phyloP scores from a whole-genome alignment of 2,888 invertebrate genomes.

The Celastrina argiolus region DNA sequence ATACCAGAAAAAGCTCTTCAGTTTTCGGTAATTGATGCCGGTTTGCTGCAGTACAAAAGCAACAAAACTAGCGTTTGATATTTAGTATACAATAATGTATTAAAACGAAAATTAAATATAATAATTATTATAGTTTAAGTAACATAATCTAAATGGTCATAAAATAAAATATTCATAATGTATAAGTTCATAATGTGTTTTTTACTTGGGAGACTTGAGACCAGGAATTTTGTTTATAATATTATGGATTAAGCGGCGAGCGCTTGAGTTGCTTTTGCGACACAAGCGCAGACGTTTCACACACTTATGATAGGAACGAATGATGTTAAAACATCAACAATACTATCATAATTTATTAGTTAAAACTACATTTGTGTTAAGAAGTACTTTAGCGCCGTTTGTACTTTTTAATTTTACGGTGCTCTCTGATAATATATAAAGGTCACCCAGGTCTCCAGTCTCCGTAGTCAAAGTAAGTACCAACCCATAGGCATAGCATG shows the following conservation, averaged over 20 bases:
- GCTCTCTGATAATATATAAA: neutral
- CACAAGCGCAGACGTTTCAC: neutral
- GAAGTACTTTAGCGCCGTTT: no score
- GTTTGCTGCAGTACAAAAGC: neutral
- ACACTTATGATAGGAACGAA: no score
- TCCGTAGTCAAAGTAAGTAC: conserved; percentile 38
- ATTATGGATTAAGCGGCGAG: neutral
- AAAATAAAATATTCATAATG: no score
- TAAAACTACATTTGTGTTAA: no score
- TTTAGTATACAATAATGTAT: no score
- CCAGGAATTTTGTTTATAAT: neutral
- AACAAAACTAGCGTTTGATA: neutral
- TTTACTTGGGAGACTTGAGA: neutral
- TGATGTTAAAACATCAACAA: no score
- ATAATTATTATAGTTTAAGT: no score
- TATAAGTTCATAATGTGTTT: no score
- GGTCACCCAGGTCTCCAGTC: neutral
- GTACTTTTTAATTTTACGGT: neutral
- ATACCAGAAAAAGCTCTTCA: neutral
- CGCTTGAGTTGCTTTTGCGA: neutral
- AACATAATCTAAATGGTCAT: no score
- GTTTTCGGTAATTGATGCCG: neutral
- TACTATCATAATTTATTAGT: no score
- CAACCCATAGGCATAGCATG: conserved; percentile 68
- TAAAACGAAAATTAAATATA: no score